Evolutionary conservation across 1,140 invertebrate genomes (phyloP).

Genomic region (Coptotermes formosanus): DNA sequence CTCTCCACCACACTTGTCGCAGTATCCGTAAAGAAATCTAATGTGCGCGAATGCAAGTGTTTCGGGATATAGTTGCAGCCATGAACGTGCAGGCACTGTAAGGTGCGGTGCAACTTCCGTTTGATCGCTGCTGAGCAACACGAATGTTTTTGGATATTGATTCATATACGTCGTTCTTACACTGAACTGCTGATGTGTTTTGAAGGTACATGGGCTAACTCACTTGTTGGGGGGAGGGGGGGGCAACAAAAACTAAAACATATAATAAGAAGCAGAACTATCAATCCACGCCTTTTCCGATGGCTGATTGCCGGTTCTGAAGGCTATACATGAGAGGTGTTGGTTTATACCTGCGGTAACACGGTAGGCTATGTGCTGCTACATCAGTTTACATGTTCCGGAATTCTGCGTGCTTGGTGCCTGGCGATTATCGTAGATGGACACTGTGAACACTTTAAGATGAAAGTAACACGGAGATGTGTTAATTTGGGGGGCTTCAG

Average conservation of each 20-base stretch:
- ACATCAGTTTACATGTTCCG: not conserved
- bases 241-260: constrained; percentile 10
- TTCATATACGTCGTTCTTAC: not conserved
- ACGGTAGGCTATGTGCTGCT: not conserved
- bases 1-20: too few relatives aligned
- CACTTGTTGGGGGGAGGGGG: not conserved
- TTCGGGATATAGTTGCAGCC: too few relatives aligned
- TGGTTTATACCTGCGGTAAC: not conserved
- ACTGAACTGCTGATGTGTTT: not conserved
- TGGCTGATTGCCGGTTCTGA: constrained; percentile 5
- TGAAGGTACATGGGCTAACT: not conserved
- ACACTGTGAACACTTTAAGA: not conserved
- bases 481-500: not conserved
- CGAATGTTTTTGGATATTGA: not conserved
- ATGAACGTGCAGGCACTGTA: too few relatives aligned
- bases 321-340: not conserved
- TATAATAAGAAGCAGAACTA: not conserved
- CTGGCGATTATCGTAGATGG: too few relatives aligned
- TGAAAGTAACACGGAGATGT: not conserved
- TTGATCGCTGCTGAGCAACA: not conserved
- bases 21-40: too few relatives aligned
- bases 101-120: not conserved
- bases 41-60: too few relatives aligned
- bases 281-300: constrained; percentile 12
- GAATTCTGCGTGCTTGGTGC: too few relatives aligned